phyloP scores from a whole-genome alignment of 2,797 vertebrate species.

The Botia almorhae region DNA sequence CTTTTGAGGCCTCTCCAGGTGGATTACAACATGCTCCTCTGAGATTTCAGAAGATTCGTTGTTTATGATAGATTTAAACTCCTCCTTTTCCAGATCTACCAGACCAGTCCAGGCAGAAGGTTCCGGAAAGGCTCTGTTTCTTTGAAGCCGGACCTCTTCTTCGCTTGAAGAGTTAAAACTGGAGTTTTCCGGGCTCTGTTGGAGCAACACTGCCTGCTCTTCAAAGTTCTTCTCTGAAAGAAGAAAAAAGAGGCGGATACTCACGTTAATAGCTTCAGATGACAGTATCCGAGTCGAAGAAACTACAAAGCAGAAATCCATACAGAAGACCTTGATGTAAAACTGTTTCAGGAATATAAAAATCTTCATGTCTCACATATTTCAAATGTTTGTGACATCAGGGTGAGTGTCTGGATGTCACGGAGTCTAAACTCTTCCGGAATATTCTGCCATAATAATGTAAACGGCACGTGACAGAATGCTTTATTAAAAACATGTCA shows the following conservation, averaged over 20 bases:
- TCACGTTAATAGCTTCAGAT: constrained; percentile 4
- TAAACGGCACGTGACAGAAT: constrained; percentile 8
- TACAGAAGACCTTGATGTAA: background rate
- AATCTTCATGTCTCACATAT: constrained; percentile 9
- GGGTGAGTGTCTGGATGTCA: constrained; percentile 3
- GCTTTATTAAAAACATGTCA: constrained; percentile 10
- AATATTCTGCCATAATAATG: constrained; percentile 4
- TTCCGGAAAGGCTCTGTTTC: constrained; percentile 53
- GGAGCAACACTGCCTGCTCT: constrained; percentile 59
- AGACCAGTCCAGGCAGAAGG: constrained; percentile 72
- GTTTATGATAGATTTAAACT: constrained; percentile 62
- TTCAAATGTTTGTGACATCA: constrained; percentile 5
- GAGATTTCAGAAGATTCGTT: constrained; percentile 77
- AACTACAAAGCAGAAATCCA: constrained; percentile 28
- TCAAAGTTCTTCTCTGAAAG: constrained; percentile 69
- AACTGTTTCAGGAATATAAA: background rate
- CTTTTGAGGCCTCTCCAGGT: constrained; percentile 62
- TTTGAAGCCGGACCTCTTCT: constrained; percentile 57
- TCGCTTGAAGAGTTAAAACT: constrained; percentile 53
- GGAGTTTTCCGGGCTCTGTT: constrained; percentile 55
- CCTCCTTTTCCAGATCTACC: constrained; percentile 67
- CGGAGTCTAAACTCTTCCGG: background rate
- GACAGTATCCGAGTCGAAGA: background rate
- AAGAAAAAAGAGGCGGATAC: constrained; percentile 18
- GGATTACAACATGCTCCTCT: constrained; percentile 77